Conservation (phyloP, 2,888 invertebrate genomes). For the Spilarctia lutea region DNA sequence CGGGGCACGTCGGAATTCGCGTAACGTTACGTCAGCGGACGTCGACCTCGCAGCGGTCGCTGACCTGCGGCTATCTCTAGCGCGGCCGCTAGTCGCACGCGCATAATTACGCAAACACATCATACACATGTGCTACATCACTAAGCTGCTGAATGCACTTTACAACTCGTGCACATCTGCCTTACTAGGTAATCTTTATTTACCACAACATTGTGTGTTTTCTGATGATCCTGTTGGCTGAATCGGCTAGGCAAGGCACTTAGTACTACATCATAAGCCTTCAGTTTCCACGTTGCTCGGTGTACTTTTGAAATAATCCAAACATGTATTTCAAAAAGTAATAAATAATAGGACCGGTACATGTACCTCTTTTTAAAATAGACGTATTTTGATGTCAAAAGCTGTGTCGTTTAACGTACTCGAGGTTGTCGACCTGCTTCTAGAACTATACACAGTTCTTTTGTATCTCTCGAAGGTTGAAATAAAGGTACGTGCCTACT, state of each 20-base stretch:
- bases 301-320: background rate
- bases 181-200: conserved; percentile 24
- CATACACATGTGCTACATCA: conserved; percentile 46
- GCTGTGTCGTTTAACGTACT: conserved; percentile 70
- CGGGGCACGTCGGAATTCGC: conserved; percentile 79
- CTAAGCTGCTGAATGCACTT: conserved; percentile 42
- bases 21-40: conserved; percentile 86
- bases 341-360: conserved; percentile 28
- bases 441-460: conserved; percentile 63
- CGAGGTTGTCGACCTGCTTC: conserved; percentile 78
- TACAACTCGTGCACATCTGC: conserved; percentile 28
- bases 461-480: conserved; percentile 75
- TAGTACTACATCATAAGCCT: background rate
- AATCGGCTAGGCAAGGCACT: no score
- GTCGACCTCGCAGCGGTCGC: conserved; percentile 83
- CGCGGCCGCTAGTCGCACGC: conserved; percentile 74
- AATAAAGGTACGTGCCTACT: conserved; percentile 74
- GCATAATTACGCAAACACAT: conserved; percentile 67
- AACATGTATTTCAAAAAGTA: conserved; percentile 16
- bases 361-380: conserved; percentile 34
- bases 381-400: conserved; percentile 48
- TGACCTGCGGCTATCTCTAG: conserved; percentile 84
- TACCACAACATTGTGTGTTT: conserved; percentile 9
- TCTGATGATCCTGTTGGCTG: background rate
- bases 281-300: background rate